Base-by-base conservation (phyloP, 2,113 vertebrate species). In the Corydoras sp. region DNA sequence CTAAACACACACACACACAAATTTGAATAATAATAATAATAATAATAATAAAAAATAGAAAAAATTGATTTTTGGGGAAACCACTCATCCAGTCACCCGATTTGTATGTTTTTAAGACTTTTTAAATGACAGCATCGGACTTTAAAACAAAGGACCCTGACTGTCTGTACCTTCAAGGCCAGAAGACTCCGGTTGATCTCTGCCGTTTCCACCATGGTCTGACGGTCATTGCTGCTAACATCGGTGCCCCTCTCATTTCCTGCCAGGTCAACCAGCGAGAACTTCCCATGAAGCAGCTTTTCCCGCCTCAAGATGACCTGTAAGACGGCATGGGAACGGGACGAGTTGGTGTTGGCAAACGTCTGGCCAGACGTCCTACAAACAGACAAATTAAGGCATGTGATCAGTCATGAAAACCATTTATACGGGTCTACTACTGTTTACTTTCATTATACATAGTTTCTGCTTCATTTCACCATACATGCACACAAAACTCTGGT, bases 141-240 rank as follows among this genome's bases (percentile, higher is more conserved):
- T 43, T 43, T 43, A 2, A 8, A 43, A 43, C 35, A 1, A 63
- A 49, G 11, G 43, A 35, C 11, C 31, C 65, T 35, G 2, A 71
- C 60, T 11, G 53, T 86, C 60, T 11, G 53, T 86, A 98, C 97
- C 95, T 99, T 99, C 55, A 98, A 85, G 64, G 96, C 94, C 82
- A 99, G 84, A 15, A 99, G 91, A 78, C 96, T 98, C 76, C 95
- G 93, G 82, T 99, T 99, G 86, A 99, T 98, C 85, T 98, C 95
- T 0, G 94, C 92, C 0, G 92, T 94, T 84, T 99, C 97, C 81
- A 95, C 90, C 67, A 95, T 84, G 48, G 93, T 96, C 84, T 88
- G 90, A 69, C 94, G 87, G 82, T 98, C 94, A 29, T 92, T 94
- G 78, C 89, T 94, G 60, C 88, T 88, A 10, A 95, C 94, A 31